These are phyloP conservation scores for Embiotoca jacksoni DNA, from an alignment of 2,113 vertebrate species.

Conservation along the genomic window DNA sequence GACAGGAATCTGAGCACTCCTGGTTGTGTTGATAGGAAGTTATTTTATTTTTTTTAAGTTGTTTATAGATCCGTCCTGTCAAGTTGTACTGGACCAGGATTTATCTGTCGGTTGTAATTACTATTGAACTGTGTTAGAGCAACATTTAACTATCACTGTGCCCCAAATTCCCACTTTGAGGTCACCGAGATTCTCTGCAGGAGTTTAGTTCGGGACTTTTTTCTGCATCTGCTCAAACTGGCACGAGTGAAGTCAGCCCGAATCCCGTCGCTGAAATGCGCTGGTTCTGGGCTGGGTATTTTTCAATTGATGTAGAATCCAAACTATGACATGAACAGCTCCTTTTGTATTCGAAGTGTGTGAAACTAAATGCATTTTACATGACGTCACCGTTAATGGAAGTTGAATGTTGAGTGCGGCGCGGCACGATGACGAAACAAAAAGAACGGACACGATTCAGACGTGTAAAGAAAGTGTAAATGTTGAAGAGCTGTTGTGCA, in stretches of 20 bases:
- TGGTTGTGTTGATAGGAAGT: conserved; percentile 16
- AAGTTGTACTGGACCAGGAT: conserved; percentile 17
- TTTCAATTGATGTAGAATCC: conserved; percentile 12
- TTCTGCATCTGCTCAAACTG: conserved; percentile 8
- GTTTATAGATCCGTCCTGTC: conserved; percentile 31
- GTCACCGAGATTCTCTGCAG: neutral
- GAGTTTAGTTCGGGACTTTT: neutral
- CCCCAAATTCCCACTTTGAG: conserved; percentile 27
- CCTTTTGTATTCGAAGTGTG: neutral
- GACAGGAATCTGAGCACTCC: neutral
- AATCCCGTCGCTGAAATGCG: conserved; percentile 38
- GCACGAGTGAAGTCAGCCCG: conserved; percentile 1
- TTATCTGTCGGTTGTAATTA: conserved; percentile 25
- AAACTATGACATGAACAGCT: neutral
- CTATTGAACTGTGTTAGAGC: conserved; percentile 34
- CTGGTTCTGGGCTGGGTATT: conserved; percentile 81
- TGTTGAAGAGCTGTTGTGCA: no score
- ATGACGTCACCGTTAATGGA: no score
- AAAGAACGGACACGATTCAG: no score
- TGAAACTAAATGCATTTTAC: no score
- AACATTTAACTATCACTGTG: conserved; percentile 42
- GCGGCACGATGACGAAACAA: no score
- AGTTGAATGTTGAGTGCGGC: no score
- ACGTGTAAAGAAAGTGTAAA: no score
- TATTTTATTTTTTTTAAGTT: conserved; percentile 47